Percentiles rank a stretch among this genome's conserved stretches.
phyloP scores from a whole-genome alignment of 2,113 vertebrate species.

The Pelecanoides urinatrix region DNA sequence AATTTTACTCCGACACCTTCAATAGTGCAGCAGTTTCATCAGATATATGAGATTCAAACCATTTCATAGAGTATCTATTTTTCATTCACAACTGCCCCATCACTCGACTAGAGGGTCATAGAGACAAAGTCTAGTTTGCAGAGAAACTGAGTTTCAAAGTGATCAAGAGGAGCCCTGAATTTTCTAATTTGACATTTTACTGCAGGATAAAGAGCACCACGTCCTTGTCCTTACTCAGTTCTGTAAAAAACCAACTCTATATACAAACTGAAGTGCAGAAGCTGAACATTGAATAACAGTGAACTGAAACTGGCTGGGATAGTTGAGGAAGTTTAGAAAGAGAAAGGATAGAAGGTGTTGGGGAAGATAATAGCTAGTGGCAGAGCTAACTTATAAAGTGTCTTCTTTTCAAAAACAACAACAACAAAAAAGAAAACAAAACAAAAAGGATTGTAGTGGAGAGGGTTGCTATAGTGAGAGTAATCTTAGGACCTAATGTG shows the following conservation, averaged over 20 bases:
- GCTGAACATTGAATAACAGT: neutral
- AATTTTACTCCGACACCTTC: neutral
- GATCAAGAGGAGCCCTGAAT: neutral
- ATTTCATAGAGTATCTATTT: neutral
- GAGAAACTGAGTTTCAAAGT: neutral
- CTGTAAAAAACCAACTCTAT: neutral
- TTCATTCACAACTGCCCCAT: neutral
- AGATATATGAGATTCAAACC: neutral
- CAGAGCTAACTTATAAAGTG: neutral
- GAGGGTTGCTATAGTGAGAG: conserved; percentile 60
- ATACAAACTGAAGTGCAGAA: neutral
- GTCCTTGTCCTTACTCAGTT: neutral
- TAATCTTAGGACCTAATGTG: conserved; percentile 41
- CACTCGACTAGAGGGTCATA: neutral
- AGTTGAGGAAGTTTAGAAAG: neutral
- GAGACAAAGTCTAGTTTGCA: neutral
- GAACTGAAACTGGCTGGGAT: neutral
- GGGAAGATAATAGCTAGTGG: neutral
- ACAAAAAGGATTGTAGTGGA: neutral
- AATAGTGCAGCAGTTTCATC: neutral
- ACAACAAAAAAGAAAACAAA: neutral
- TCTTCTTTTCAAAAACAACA: neutral
- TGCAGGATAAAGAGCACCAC: neutral
- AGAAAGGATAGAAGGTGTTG: neutral
- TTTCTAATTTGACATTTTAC: neutral